Conservation (phyloP, 2,888 invertebrate genomes). For the Eupithecia subumbrata region DNA sequence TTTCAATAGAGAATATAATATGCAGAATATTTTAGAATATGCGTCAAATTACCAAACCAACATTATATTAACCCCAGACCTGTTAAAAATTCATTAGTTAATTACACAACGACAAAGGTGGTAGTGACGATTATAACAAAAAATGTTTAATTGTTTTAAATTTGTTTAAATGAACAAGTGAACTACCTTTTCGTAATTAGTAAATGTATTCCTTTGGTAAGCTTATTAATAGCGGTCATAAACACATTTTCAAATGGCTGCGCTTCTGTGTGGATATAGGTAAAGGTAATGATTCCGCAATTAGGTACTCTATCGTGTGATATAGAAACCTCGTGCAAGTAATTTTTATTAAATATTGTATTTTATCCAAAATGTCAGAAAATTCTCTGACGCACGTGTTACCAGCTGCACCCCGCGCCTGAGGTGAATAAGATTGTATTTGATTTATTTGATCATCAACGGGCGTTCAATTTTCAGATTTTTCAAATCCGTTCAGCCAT, state of each 20-base stretch:
- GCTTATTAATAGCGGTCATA: background rate
- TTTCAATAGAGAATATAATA: background rate
- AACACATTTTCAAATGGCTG: slow-evolving; percentile 26
- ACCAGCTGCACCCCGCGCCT: no score
- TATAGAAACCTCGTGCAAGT: background rate
- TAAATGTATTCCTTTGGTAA: background rate
- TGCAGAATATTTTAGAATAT: background rate
- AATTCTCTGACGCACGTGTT: background rate
- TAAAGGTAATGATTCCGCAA: background rate
- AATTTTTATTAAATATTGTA: background rate
- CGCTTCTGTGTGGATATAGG: slow-evolving; percentile 20
- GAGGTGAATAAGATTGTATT: no score
- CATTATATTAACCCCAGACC: background rate
- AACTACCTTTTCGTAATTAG: slow-evolving; percentile 18
- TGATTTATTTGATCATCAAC: no score
- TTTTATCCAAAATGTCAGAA: background rate
- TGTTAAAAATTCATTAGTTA: slow-evolving; percentile 10
- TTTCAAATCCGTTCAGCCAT: no score
- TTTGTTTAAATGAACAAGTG: slow-evolving; percentile 2
- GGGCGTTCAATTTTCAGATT: no score
- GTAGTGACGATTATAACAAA: background rate
- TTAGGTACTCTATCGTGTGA: background rate
- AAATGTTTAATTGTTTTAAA: background rate
- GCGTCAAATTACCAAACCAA: background rate
- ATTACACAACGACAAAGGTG: background rate